Evolutionary conservation across 2,797 vertebrate genomes (phyloP).

Genomic region (Loris lydekkerianus): DNA sequence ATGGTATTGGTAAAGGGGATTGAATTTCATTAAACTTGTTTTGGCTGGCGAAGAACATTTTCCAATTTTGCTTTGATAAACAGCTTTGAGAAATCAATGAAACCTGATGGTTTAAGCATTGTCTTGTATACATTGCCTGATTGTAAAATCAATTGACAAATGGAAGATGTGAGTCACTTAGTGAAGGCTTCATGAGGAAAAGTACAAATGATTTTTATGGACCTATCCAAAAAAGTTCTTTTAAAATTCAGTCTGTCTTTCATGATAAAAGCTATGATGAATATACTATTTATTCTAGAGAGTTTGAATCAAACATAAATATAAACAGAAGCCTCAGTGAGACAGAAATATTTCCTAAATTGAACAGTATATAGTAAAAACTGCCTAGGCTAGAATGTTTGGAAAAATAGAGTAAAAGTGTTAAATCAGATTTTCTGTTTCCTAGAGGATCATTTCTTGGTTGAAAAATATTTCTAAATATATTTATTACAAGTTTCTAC

Average conservation of each 20-base stretch:
- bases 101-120: conserved; percentile 74
- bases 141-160: conserved; percentile 76
- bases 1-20: conserved; percentile 30
- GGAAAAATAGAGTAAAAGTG: neutral
- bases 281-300: conserved; percentile 27
- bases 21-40: conserved; percentile 69
- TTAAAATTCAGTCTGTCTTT: conserved; percentile 64
- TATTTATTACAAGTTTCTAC: neutral
- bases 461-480: conserved; percentile 1
- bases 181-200: conserved; percentile 47
- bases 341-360: conserved; percentile 46
- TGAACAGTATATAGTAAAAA: neutral
- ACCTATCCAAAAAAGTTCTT: conserved; percentile 49
- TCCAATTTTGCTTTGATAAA: conserved; percentile 80
- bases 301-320: conserved; percentile 47
- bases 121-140: conserved; percentile 69
- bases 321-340: neutral
- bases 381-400: neutral
- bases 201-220: neutral
- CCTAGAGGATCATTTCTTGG: neutral
- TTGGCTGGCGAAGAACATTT: conserved; percentile 63
- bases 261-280: conserved; percentile 53
- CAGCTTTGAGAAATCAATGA: conserved; percentile 74
- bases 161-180: conserved; percentile 63
- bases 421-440: conserved; percentile 40